Evolutionary conservation across 1,140 invertebrate species (phyloP), one percentile per base, ranked within the genome.

Genomic region (Drosophila lacertosa): DNA sequence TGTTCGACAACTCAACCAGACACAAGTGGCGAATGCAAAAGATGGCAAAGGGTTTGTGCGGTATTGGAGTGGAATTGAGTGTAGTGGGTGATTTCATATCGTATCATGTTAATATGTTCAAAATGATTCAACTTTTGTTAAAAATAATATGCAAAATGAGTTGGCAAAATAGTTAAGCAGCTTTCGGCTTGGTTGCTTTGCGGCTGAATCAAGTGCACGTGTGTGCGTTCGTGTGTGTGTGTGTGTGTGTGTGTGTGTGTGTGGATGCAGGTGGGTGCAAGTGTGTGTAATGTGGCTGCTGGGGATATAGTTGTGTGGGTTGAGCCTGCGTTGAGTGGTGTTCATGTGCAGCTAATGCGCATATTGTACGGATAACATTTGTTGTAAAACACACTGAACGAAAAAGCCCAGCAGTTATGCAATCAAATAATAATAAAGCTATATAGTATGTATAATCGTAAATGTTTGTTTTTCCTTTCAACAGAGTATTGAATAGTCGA

Each of bases 131-230:
- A 80, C 72, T 74, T 81, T 76, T 77, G 78, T 55, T 67, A 57
- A 76, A 59, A 80, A 80, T 81, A 81, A 81, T 65, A 81, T 81
- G 63, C 62, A 72, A 81, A 81, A 73, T 73, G 58, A 81, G 73
- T 62, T 59, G 73, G 63, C 59, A 81, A 77, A 57, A 81, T 81
- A 77, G 77, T 81, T 81, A 58, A 81, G 73, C 63, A 64, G 76
- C 68, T 78, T 73, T 78, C 74, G 26, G 69, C 74, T 77, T 57
- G 74, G 58, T 39, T 73, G 76, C 60, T 78, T 64, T 67, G 63
- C 53, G 69, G 69, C 57, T 53, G 73, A 62, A 53, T 74, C 24
- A 68, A 70, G 65, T 45, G 58, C 13, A 32, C 35, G 4, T 3
- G 7, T 9, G 22, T 13, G n/a, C 48, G 10, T 50, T 35, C 22